phyloP scores from a whole-genome alignment of 2,113 vertebrate species.

The Psephotus haematonotus region DNA sequence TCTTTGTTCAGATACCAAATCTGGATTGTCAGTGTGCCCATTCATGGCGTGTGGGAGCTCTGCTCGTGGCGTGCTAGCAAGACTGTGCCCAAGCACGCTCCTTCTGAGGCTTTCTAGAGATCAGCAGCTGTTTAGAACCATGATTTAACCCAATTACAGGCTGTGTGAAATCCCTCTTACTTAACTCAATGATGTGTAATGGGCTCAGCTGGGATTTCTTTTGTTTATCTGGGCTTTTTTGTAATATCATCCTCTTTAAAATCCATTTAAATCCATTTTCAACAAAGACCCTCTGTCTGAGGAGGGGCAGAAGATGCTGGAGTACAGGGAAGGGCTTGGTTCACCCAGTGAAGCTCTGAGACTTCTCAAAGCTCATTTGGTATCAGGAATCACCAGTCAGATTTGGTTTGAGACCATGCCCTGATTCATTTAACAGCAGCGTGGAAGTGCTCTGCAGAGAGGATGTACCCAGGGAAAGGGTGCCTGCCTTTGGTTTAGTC shows the following conservation, averaged over 20 bases:
- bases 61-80: neutral
- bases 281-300: neutral
- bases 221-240: neutral
- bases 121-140: conserved; percentile 31
- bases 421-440: neutral
- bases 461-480: neutral
- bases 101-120: conserved; percentile 6
- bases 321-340: neutral
- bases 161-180: neutral
- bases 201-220: conserved; percentile 39
- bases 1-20: neutral
- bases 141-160: conserved; percentile 18
- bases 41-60: neutral
- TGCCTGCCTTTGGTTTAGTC: neutral
- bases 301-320: neutral
- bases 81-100: neutral
- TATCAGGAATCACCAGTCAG: neutral
- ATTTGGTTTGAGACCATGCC: neutral
- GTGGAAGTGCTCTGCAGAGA: neutral
- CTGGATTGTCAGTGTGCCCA: neutral
- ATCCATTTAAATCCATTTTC: neutral
- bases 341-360: neutral
- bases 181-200: neutral
- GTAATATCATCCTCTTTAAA: neutral
- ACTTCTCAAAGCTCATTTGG: neutral